A percentile compares a stretch with the other conserved stretches of the same genome.
Conservation (phyloP, 2,888 invertebrate species). For the Melanostoma scalare region DNA sequence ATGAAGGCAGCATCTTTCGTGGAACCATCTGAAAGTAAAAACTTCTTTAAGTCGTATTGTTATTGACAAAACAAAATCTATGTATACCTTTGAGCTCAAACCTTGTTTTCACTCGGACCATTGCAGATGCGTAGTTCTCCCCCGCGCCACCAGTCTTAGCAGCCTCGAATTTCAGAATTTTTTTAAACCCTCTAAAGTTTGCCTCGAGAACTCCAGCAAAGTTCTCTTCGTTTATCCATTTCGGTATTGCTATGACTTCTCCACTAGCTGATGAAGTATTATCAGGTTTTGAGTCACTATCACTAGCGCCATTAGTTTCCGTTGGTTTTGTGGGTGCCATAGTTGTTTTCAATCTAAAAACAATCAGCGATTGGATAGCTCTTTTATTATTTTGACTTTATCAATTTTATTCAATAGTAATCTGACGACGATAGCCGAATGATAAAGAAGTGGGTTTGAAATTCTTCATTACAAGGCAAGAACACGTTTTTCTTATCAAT, state of each 20-base stretch:
- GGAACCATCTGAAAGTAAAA: slow-evolving; percentile 68
- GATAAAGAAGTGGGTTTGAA: no score
- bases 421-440: no score
- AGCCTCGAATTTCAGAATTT: slow-evolving; percentile 74
- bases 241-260: slow-evolving; percentile 55
- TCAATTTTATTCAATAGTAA: no score
- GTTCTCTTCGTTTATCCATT: slow-evolving; percentile 76
- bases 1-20: slow-evolving; percentile 74
- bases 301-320: neutral
- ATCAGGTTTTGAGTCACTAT: no score
- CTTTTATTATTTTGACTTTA: no score
- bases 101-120: slow-evolving; percentile 76
- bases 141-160: slow-evolving; percentile 74
- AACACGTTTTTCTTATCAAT: no score
- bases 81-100: slow-evolving; percentile 73
- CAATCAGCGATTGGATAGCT: no score
- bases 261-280: neutral
- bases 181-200: slow-evolving; percentile 71
- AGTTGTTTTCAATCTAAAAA: no score
- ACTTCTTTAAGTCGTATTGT: no score
- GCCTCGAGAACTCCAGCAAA: slow-evolving; percentile 74
- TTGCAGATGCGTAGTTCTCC: slow-evolving; percentile 78
- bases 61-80: no score
- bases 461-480: no score
- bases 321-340: neutral